Evolutionary conservation across 2,888 invertebrate species (phyloP), one percentile per base, ranked within the genome.

Genomic region (Dorcus hopei): DNA sequence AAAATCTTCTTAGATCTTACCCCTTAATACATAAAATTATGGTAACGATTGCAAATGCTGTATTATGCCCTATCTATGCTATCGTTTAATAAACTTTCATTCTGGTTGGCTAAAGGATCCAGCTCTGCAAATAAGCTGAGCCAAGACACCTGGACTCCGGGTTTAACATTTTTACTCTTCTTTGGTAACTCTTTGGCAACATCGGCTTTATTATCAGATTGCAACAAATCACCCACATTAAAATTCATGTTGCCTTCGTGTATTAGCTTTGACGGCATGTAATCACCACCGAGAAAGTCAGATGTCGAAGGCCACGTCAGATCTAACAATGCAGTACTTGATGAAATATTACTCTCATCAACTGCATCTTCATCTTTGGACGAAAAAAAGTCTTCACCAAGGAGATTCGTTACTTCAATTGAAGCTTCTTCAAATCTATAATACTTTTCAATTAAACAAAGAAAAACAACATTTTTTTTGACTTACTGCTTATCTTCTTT

Each of bases 111-210:
- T 39, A 96, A 80, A 0, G 96, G 96, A 80, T 97, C 96, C 58
- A 97, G 79, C 77, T 96, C 96, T 41, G 95, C 92, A 80, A 97
- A 96, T 54, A 96, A 80, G 77, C 92, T 93, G 74, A 93, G 88
- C 96, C 96, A 97, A 9, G 77, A 75, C 63, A 79, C 72, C 56
- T 73, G 68, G 59, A 79, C 74, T 72, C 79, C 59, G 50, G 63
- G 65, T 54, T 67, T 67, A 57, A 65, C 70, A 4, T 61, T 57
- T 47, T 64, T 67, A 9, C 57, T 58, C 64, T 74, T 72, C 9
- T 80, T 80, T 62, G 16, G 39, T 9, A 52, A 49, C 16, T 52
- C 48, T 9, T 62, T 42, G 9, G 16, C 16, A 9, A 39, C 38
- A 11, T 26, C 38, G 9, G 43, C 39, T 48, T 52, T 57, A 16